Evolutionary conservation across 2,888 invertebrate species (phyloP).

Genomic region (Melanchra persicariae): DNA sequence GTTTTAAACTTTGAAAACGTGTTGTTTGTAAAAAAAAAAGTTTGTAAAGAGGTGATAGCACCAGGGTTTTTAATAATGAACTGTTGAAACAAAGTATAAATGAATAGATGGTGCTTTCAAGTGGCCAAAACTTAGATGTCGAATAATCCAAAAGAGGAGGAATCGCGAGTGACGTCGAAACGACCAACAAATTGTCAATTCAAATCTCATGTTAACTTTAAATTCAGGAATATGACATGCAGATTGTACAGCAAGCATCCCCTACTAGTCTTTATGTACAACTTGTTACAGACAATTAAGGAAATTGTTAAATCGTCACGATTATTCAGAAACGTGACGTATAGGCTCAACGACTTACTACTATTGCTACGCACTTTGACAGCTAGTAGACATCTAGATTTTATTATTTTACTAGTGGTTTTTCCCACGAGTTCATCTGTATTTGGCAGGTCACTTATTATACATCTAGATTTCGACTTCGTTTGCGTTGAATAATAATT

Average conservation of each 20-base stretch:
- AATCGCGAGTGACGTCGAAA: too few relatives aligned
- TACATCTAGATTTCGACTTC: neutral
- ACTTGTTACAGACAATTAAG: constrained; percentile 48
- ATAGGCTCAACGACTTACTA: constrained; percentile 15
- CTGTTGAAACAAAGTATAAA: too few relatives aligned
- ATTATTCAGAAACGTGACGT: constrained; percentile 52
- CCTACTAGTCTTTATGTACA: constrained; percentile 24
- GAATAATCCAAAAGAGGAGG: too few relatives aligned
- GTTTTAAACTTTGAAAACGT: too few relatives aligned
- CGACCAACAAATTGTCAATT: neutral
- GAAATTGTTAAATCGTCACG: constrained; percentile 47
- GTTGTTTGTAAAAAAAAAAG: too few relatives aligned
- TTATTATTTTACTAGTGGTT: neutral
- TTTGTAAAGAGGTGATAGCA: too few relatives aligned
- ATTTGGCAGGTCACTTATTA: neutral
- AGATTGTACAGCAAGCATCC: neutral
- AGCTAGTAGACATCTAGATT: constrained; percentile 4
- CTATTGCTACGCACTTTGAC: constrained; percentile 28
- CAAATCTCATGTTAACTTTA: neutral
- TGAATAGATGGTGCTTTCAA: too few relatives aligned
- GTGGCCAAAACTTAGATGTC: too few relatives aligned
- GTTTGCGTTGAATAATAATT: neutral
- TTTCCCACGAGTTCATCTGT: neutral
- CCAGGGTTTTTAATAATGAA: too few relatives aligned
- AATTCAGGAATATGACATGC: neutral